Conservation (phyloP, 2,888 invertebrate genomes). For the Spialia ferax region DNA sequence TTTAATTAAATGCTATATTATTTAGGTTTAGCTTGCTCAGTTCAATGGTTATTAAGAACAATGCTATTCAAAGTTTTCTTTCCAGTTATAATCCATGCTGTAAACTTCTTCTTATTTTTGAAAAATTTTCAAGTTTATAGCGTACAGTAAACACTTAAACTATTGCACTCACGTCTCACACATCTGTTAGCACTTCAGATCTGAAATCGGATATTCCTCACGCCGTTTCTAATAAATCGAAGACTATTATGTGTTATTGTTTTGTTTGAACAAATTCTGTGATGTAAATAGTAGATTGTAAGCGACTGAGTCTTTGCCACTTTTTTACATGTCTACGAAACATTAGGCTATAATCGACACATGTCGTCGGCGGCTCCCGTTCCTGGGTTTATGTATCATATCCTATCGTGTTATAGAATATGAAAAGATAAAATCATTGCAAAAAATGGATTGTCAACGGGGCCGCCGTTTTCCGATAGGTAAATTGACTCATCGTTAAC, state of each 20-base stretch:
- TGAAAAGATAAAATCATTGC: background rate
- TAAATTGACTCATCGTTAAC: slow-evolving; percentile 65
- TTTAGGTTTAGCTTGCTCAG: background rate
- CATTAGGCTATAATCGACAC: slow-evolving; percentile 49
- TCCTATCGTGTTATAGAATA: background rate
- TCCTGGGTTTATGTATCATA: background rate
- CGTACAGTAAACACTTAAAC: slow-evolving; percentile 20
- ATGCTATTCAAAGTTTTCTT: background rate
- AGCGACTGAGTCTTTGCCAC: slow-evolving; percentile 84
- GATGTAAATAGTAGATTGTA: slow-evolving; percentile 80
- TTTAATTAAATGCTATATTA: background rate
- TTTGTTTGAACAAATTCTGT: slow-evolving; percentile 51
- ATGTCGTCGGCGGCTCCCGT: background rate
- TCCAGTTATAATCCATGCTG: background rate
- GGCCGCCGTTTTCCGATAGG: slow-evolving; percentile 44
- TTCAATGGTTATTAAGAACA: background rate
- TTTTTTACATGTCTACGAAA: slow-evolving; percentile 83
- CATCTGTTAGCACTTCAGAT: slow-evolving; percentile 6
- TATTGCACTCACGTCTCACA: slow-evolving; percentile 20
- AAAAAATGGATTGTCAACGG: background rate
- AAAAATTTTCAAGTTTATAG: slow-evolving; percentile 4
- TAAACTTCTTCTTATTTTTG: background rate
- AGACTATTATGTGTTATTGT: slow-evolving; percentile 46
- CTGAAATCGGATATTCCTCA: slow-evolving; percentile 44
- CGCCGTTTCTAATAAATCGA: slow-evolving; percentile 45